Evolutionary conservation across 2,113 vertebrate genomes (phyloP), one percentile per base, ranked within the genome.

Genomic region (Zingel zingel): DNA sequence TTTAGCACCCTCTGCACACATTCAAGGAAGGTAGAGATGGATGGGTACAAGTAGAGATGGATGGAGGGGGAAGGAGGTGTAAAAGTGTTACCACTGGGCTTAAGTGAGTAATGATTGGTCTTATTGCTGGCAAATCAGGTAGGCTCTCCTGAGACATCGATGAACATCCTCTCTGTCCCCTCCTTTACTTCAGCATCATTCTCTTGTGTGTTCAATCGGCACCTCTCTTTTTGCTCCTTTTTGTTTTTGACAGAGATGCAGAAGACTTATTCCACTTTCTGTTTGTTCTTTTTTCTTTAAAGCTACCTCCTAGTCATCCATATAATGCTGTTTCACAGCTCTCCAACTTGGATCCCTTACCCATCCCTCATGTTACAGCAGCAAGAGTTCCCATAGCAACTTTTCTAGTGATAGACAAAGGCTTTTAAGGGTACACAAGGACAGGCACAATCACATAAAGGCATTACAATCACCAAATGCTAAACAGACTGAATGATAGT

Each of bases 361-460:
- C 83, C 83, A 83, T 91, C 79, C 86, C 79, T 90, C 82, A 87
- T 89, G 88, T 82, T 84, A 81, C 87, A 76, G 88, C 88, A 86
- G 86, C 79, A 88, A 74, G 87, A 75, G 75, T 93, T 93, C 89
- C 90, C 87, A 89, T 85, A 82, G 90, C 90, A 92, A 89, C 93
- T 91, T 92, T 91, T 64, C 39, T 15, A 62, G 58, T 70, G 81
- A 84, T 72, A 15, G 57, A 88, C 79, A 33, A 65, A 25, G 47
- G 45, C 50, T 82, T 67, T 54, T 72, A 56, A 68, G n/a, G 57
- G 16, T 50, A 75, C 33, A 58, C 6, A 1, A 72, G 68, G 36
- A 61, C 27, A 68, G n/a, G 15, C 15, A n/a, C 68, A 87, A 85
- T 73, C 68, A 70, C 57, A 77, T 61, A 59, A 63, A 76, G 36